These are phyloP conservation scores for Eumeta japonica DNA, from an alignment of 1,140 invertebrate genomes.

Conservation along the genomic window DNA sequence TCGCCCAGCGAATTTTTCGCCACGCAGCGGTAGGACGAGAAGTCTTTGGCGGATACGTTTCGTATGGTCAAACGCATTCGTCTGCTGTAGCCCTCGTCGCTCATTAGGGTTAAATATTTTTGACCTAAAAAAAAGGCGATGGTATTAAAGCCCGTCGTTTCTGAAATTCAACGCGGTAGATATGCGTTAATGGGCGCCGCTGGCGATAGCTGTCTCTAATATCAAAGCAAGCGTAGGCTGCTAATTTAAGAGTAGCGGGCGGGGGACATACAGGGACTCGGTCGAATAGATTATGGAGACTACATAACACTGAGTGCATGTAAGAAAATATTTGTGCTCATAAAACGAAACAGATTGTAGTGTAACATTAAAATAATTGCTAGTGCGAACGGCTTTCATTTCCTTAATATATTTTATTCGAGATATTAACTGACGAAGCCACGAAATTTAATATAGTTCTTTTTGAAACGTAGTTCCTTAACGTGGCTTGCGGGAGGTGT, in stretches of 20 bases:
- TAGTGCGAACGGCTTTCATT: no score
- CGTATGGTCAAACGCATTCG: slow-evolving; percentile 87
- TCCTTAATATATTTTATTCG: no score
- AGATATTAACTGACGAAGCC: no score
- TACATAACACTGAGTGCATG: no score
- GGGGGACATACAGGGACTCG: no score
- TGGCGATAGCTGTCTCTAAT: background rate
- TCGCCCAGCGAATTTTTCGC: slow-evolving; percentile 92
- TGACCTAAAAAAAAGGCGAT: slow-evolving; percentile 72
- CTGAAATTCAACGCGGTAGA: background rate
- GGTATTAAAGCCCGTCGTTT: background rate
- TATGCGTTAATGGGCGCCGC: background rate
- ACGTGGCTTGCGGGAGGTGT: no score
- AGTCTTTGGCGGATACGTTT: slow-evolving; percentile 74
- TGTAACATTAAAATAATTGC: no score
- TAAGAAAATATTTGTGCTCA: no score
- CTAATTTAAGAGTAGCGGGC: background rate
- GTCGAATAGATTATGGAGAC: no score
- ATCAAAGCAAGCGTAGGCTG: background rate
- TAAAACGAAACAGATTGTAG: no score
- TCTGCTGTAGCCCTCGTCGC: slow-evolving; percentile 80
- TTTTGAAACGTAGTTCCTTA: no score
- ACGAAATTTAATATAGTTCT: no score
- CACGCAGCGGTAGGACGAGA: slow-evolving; percentile 88
- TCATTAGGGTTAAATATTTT: slow-evolving; percentile 79